Base-by-base conservation (phyloP, 2,113 vertebrate species). In the Vulpes ferrilata region DNA sequence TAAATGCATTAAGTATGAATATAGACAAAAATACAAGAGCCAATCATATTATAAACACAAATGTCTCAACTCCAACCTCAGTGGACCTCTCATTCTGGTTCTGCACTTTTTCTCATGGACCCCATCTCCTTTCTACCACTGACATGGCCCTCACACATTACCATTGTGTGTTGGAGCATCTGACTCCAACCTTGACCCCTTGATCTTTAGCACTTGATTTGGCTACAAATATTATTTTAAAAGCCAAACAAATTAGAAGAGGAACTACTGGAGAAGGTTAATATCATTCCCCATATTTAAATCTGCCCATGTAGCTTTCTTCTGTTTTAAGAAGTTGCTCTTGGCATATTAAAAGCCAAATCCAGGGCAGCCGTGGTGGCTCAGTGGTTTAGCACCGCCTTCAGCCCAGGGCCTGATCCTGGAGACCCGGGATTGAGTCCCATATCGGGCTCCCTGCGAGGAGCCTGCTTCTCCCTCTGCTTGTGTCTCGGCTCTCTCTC, bases 111-210 rank as follows among this genome's bases (percentile, higher is more conserved):
- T 57, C 5, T 30, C 3, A 32, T 3, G 9, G 25, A 7, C n/a
- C n/a, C 6, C 5, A 32, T 2, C 7, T 84, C 55, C 79, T 76
- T 51, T 32, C 64, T 43, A 2, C 65, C 48, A 53, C 16, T 0
- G 7, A n/a, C 2, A 16, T 53, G 62, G 16, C 4, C 11, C 38
- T 15, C 30, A 35, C 1, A 5, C 10, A 32, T 1, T 16, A 23
- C 12, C 25, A 60, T 35, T 48, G 17, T 17, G 0, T 23, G 8
- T 30, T 65, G 9, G 25, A 80, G 27, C 11, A 15, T 11, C 2
- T 0, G 4, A 48, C 30, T 59, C 12, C 51, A 93, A 51, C 19
- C 7, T 16, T 64, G 25, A 35, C 5, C 22, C 15, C 73, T 22
- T 69, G 38, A 32, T 16, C 23, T 53, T 93, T 5, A 32, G 20